Percentiles rank a stretch among this genome's conserved stretches.
These are phyloP conservation scores for Subanguina moxae DNA, from an alignment of 1,140 invertebrate species.

Conservation along the genomic window DNA sequence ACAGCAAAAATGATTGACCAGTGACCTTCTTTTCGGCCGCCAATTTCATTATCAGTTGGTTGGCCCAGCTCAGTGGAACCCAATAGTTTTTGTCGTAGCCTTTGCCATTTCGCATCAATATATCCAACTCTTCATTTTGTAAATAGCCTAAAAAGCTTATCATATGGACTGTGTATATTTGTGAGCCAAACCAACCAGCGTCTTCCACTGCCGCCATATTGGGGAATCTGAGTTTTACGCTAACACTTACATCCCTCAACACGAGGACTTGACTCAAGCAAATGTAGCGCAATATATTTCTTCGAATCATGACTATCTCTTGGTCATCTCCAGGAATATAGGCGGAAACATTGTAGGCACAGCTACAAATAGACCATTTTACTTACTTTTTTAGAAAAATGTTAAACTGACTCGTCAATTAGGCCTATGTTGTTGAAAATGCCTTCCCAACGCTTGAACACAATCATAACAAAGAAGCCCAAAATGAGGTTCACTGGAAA, in stretches of 20 bases:
- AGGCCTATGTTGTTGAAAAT: conserved; percentile 19
- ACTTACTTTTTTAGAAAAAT: background rate
- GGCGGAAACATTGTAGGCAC: conserved; percentile 9
- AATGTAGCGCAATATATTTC: conserved; percentile 69
- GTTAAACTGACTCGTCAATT: conserved; percentile 16
- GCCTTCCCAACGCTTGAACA: conserved; percentile 11
- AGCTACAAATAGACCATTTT: background rate
- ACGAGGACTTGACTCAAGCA: conserved; percentile 69
- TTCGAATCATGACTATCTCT: conserved; percentile 16
- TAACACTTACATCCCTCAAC: conserved; percentile 74
- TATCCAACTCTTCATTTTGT: conserved; percentile 1
- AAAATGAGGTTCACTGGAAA: conserved; percentile 9
- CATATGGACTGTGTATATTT: background rate
- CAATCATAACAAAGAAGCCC: conserved; percentile 16
- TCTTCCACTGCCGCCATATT: conserved; percentile 81
- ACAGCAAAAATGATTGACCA: background rate
- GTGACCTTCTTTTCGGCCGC: conserved; percentile 4
- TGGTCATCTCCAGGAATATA: conserved; percentile 14
- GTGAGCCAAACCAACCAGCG: conserved; percentile 62
- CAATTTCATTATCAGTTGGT: background rate
- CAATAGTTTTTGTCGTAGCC: conserved; percentile 4
- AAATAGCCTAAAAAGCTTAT: conserved; percentile 8
- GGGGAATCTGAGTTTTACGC: conserved; percentile 85
- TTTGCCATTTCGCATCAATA: background rate
- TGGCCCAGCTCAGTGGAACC: background rate